These are phyloP conservation scores for Valencia hispanica DNA, from an alignment of 2,797 vertebrate species.

Conservation along the genomic window DNA sequence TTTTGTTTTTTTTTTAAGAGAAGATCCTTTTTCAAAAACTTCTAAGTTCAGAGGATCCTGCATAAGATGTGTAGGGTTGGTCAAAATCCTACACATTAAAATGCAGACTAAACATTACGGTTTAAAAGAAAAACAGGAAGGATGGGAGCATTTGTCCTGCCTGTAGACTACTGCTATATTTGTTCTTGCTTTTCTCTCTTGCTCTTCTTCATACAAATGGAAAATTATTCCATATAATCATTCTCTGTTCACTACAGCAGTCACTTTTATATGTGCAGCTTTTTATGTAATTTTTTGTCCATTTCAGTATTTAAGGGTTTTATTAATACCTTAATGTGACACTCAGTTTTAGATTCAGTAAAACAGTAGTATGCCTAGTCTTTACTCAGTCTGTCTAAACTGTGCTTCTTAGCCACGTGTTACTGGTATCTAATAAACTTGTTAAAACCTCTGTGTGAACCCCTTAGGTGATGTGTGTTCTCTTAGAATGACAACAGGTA, in stretches of 20 bases:
- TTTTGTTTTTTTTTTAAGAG: slow-evolving; percentile 5
- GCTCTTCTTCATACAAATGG: neutral
- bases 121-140: neutral
- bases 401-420: slow-evolving; percentile 5
- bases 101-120: neutral
- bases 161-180: too few species aligned
- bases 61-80: neutral
- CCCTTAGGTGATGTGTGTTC: neutral
- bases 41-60: slow-evolving; percentile 13
- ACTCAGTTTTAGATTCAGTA: neutral
- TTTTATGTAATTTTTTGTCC: slow-evolving; percentile 9
- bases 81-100: neutral
- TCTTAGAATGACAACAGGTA: neutral
- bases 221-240: neutral
- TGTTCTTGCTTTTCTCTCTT: neutral
- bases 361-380: slow-evolving; percentile 7
- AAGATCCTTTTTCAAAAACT: neutral
- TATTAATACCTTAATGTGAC: slow-evolving; percentile 3
- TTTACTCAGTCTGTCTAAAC: slow-evolving; percentile 17
- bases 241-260: slow-evolving; percentile 23
- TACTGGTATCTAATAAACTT: slow-evolving; percentile 63
- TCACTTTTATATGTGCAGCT: neutral
- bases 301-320: slow-evolving; percentile 18
- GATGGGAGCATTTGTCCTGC: neutral
- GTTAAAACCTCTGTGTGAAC: slow-evolving; percentile 32